These are phyloP conservation scores for Pedetes capensis DNA, from an alignment of 2,113 vertebrate species.

Conservation along the genomic window DNA sequence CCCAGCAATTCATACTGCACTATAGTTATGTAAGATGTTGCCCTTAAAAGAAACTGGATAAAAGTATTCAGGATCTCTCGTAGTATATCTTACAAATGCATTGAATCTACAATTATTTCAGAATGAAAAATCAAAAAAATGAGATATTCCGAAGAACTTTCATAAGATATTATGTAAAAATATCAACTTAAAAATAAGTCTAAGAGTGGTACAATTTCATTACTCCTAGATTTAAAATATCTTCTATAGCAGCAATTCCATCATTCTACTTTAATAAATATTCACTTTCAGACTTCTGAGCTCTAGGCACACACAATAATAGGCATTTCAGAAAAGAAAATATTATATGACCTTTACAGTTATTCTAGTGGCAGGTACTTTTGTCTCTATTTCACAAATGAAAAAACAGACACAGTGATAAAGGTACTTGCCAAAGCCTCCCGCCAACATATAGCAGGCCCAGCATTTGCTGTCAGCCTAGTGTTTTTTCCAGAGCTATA, in stretches of 20 bases:
- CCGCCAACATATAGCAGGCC: neutral
- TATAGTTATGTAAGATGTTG: neutral
- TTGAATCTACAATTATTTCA: neutral
- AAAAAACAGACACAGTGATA: neutral
- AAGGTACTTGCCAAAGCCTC: neutral
- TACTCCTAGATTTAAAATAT: neutral
- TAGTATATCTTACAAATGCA: neutral
- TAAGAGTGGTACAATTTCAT: neutral
- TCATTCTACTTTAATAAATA: slow-evolving; percentile 24
- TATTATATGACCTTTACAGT: slow-evolving; percentile 16
- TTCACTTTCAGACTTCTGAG: neutral
- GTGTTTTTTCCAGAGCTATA: neutral
- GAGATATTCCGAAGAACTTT: neutral
- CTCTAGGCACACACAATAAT: neutral
- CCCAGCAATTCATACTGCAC: neutral
- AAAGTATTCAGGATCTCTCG: neutral
- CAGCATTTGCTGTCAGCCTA: neutral
- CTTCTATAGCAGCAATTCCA: neutral
- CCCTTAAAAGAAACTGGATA: neutral
- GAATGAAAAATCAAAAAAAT: neutral
- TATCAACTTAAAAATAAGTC: neutral
- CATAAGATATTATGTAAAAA: neutral
- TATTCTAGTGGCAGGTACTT: neutral
- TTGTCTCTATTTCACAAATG: neutral
- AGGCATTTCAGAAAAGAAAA: slow-evolving; percentile 41